Evolutionary conservation across 2,797 vertebrate genomes (phyloP), one percentile per base, ranked within the genome.

Genomic region (Myripristis jacobus): DNA sequence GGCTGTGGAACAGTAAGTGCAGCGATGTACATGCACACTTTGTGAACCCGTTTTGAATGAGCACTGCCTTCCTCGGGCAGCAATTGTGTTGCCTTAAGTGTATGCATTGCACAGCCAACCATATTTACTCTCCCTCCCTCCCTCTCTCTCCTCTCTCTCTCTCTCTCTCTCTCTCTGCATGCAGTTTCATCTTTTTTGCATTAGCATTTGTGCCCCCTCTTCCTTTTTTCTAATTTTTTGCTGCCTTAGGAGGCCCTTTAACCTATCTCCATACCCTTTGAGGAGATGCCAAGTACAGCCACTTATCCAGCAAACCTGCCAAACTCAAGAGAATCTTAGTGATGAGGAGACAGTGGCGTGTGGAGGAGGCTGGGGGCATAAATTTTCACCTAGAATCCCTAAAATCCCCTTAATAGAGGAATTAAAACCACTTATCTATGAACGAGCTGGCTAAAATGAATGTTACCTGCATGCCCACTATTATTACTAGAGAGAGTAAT

Each of bases 261-360:
- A 31, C 55, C 57, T 22, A 34, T 72, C 62, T 80, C 10, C 18
- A 41, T 57, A 62, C 52, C 75, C 68, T 86, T 91, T 88, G 85
- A 72, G 63, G 78, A 76, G 81, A 87, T 79, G 80, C 77, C 82
- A 53, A 73, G 60, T 58, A 53, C 46, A 75, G 85, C 73, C 53
- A 41, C 21, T 51, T 63, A 47, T 77, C 34, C 34, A 36, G 34
- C 12, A 36, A 36, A 53, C 41, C 43, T 76, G 61, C 63, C 41
- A 41, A 51, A 47, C 66, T 54, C 48, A 60, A 73, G 58, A 57
- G 53, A 21, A 55, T 61, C 27, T 41, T 12, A 72, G 59, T 46
- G 70, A 31, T 25, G 29, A 51, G 48, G 22, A 72, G n/a, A 48
- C 36, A 36, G 53, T 55, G 29, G 38, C 29, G 34, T 31, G 25